phyloP scores from a whole-genome alignment of 2,113 vertebrate species.

The Odobenus rosmarus region DNA sequence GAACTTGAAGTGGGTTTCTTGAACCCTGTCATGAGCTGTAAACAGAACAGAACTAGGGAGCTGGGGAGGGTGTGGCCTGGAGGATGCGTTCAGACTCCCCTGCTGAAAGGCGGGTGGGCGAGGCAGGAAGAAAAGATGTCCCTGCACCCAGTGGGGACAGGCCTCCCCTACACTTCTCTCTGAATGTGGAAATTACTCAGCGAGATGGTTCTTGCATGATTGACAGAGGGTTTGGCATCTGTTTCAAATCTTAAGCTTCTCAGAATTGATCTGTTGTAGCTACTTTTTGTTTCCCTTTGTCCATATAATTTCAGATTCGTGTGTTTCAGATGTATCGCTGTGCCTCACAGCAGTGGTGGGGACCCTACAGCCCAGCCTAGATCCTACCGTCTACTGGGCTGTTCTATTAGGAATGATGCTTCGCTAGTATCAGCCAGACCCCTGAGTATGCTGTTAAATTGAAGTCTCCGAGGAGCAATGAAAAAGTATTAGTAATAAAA shows the following conservation, averaged over 20 bases:
- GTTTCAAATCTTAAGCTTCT: not conserved
- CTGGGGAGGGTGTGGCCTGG: too few species aligned
- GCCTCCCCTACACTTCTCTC: not conserved
- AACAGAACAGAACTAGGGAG: not conserved
- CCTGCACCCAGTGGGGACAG: fast-evolving
- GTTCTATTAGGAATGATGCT: not conserved
- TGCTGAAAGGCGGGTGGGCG: too few species aligned
- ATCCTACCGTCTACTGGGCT: not conserved
- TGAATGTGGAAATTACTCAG: not conserved
- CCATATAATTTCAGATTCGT: not conserved
- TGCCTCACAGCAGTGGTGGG: too few species aligned
- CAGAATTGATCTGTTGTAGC: not conserved
- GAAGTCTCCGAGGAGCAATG: not conserved
- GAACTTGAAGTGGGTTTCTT: not conserved
- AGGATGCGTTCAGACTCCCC: too few species aligned
- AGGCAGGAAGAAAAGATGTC: not conserved
- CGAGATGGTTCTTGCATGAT: not conserved
- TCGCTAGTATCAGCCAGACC: too few species aligned
- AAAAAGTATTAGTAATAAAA: not conserved
- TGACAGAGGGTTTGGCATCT: too few species aligned
- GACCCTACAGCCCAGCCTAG: too few species aligned
- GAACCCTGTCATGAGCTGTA: not conserved
- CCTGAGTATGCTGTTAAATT: not conserved
- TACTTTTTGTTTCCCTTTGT: not conserved
- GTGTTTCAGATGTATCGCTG: not conserved